phyloP scores from a whole-genome alignment of 2,113 vertebrate species.

The Crotalus horridus region DNA sequence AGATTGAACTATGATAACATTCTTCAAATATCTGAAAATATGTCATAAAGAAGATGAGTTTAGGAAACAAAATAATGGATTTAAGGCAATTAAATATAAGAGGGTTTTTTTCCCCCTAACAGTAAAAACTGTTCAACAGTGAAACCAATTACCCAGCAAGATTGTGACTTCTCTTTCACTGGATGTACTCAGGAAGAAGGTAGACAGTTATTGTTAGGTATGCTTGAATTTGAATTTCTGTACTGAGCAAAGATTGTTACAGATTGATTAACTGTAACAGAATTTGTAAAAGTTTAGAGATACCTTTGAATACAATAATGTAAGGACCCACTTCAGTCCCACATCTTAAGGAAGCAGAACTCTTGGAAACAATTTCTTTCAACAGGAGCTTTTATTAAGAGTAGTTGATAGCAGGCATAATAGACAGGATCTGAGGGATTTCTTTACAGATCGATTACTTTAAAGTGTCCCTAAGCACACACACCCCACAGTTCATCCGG shows the following conservation, averaged over 20 bases:
- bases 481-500: no score
- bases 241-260: background rate
- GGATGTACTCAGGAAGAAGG: background rate
- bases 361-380: no score
- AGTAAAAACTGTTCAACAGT: background rate
- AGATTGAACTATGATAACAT: background rate
- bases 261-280: background rate
- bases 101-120: background rate
- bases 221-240: background rate
- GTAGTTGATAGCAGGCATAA: no score
- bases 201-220: background rate
- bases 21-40: background rate
- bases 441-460: no score
- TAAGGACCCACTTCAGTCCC: no score
- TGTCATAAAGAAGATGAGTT: background rate
- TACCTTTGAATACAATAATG: background rate
- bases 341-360: no score
- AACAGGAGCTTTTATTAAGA: no score
- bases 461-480: no score
- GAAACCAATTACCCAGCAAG: background rate
- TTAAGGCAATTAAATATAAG: background rate
- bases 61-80: background rate
- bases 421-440: no score
- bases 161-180: background rate
- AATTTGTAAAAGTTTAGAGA: background rate